A percentile compares a stretch with the other conserved stretches of the same genome.
Conservation (phyloP, 2,888 invertebrate genomes). For the Phytoseiulus persimilis region DNA sequence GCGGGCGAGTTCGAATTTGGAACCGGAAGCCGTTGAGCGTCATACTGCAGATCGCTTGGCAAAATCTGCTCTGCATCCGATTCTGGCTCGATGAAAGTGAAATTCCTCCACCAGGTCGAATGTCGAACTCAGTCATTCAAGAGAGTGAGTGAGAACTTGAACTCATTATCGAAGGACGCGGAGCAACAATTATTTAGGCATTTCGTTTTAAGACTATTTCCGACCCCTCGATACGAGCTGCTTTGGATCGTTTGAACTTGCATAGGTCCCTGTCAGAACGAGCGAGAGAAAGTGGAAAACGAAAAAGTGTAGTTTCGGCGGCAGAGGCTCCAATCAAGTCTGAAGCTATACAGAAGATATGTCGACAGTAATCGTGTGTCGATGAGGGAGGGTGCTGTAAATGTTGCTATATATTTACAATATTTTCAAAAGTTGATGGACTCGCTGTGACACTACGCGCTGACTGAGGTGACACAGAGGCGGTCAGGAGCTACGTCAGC, state of each 20-base stretch:
- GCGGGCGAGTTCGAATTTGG: neutral
- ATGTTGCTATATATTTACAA: neutral
- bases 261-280: neutral
- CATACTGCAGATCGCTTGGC: neutral
- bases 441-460: neutral
- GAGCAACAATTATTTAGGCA: neutral
- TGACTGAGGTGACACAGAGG: neutral
- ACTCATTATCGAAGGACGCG: too few relatives aligned
- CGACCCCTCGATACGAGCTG: neutral
- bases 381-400: neutral
- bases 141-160: too few relatives aligned
- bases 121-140: too few relatives aligned
- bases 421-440: neutral
- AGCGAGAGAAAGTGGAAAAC: neutral
- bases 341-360: neutral
- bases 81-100: too few relatives aligned
- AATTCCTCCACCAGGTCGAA: too few relatives aligned
- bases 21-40: neutral
- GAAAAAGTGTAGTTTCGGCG: neutral
- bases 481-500: neutral
- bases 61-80: too few relatives aligned
- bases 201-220: neutral
- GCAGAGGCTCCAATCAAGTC: neutral
- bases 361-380: neutral
- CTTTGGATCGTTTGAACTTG: neutral